Base-by-base conservation (phyloP, 2,113 vertebrate genomes). In the Tachycineta bicolor region DNA sequence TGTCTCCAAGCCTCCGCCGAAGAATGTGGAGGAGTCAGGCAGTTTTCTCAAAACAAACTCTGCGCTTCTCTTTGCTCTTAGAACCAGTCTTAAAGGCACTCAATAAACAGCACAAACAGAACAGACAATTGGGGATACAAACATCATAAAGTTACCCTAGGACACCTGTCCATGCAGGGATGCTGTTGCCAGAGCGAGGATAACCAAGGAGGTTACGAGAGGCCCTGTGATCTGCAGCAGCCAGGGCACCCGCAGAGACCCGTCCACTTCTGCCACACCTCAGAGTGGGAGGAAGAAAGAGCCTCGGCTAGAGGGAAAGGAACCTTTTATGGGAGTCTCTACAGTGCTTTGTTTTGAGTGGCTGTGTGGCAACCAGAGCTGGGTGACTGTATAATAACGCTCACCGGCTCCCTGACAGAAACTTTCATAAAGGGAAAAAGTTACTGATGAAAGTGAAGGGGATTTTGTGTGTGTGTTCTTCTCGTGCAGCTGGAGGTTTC, bases 201-300 rank as follows among this genome's bases (percentile, higher is more conserved):
- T 33, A 94, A 87, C 37, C 3, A 1, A 79, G 88, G 53, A 95
- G 96, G 94, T 97, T 96, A 92, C 1, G 4, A 68, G 70, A 43
- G 96, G 95, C 92, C 47, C 75, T 97, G 64, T 98, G 95, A 97
- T 97, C 81, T 97, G 44, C 75, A 89, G 67, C 14, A 91, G 26
- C 77, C 46, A 46, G 41, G 52, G 50, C 1, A 13, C 83, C 97
- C 64, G 0, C 56, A 21, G 97, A 96, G 97, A 97, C 69, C 92
- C 85, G 21, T 69, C 91, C 79, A 11, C 37, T 96, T 86, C 94
- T 62, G 43, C 59, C 37, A 15, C 46, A 64, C 76, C 96, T 97
- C 92, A 94, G 94, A 96, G 86, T 20, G 65, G 88, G 10, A 97
- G 92, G 94, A 97, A 97, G 89, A 99, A 99, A 98, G 98, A 96